Evolutionary conservation across 2,797 vertebrate genomes (phyloP).

Genomic region (Macropus fuliginosus): DNA sequence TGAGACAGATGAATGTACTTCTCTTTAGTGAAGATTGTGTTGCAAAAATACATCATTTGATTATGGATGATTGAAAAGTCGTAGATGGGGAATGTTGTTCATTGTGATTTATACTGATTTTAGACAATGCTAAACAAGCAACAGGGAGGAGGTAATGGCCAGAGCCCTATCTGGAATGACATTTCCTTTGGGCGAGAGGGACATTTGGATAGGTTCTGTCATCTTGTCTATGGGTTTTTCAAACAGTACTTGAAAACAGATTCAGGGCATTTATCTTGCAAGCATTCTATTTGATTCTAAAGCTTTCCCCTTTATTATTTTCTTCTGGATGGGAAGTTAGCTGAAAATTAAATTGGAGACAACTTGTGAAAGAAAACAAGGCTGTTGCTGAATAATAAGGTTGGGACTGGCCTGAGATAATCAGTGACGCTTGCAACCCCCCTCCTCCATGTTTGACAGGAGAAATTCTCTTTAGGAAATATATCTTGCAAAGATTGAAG

Average conservation of each 20-base stretch:
- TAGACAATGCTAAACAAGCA: slow-evolving; percentile 71
- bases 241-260: slow-evolving; percentile 69
- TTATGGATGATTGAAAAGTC: slow-evolving; percentile 75
- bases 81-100: slow-evolving; percentile 40
- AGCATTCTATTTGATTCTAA: slow-evolving; percentile 66
- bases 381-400: slow-evolving; percentile 65
- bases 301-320: slow-evolving; percentile 50
- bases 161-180: neutral
- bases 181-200: neutral
- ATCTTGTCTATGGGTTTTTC: slow-evolving; percentile 41
- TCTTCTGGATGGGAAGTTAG: slow-evolving; percentile 43
- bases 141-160: slow-evolving; percentile 16
- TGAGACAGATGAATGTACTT: slow-evolving; percentile 66
- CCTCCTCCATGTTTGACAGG: slow-evolving; percentile 24
- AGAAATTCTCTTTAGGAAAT: slow-evolving; percentile 56
- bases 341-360: slow-evolving; percentile 38
- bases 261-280: slow-evolving; percentile 63
- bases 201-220: neutral
- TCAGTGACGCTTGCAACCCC: slow-evolving; percentile 1
- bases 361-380: slow-evolving; percentile 42
- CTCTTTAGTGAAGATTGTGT: slow-evolving; percentile 71
- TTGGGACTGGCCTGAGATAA: slow-evolving; percentile 39
- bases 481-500: slow-evolving; percentile 64
- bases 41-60: slow-evolving; percentile 76
- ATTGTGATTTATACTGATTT: slow-evolving; percentile 64